Evolutionary conservation across 1,140 invertebrate genomes (phyloP).

Genomic region (Drosophila chauvacae): DNA sequence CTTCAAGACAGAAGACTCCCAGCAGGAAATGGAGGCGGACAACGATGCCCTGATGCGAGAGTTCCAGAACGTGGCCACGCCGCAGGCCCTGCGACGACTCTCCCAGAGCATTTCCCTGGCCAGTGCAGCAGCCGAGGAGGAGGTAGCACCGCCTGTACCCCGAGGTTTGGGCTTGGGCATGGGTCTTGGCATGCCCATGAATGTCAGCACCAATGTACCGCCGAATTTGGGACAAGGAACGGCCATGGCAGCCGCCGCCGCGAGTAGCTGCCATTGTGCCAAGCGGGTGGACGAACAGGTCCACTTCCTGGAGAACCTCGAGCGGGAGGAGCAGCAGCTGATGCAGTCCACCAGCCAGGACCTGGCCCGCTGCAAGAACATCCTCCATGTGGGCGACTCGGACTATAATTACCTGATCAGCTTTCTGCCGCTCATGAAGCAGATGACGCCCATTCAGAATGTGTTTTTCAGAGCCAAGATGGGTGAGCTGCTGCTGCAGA

Average conservation of each 20-base stretch:
- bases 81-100: conserved; percentile 68
- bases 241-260: conserved; percentile 53
- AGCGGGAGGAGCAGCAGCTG: conserved; percentile 75
- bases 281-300: conserved; percentile 79
- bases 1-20: conserved; percentile 34
- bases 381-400: conserved; percentile 74
- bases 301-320: conserved; percentile 67
- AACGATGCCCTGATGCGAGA: conserved; percentile 70
- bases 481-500: conserved; percentile 74
- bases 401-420: conserved; percentile 81
- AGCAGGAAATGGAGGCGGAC: conserved; percentile 70
- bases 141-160: background rate
- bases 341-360: conserved; percentile 79
- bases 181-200: background rate
- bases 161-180: background rate
- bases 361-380: conserved; percentile 66
- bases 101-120: conserved; percentile 72
- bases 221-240: conserved; percentile 1
- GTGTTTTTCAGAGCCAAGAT: conserved; percentile 76
- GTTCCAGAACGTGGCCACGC: conserved; percentile 68
- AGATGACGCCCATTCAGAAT: conserved; percentile 76
- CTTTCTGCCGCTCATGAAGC: conserved; percentile 79
- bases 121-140: conserved; percentile 68
- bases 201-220: background rate
- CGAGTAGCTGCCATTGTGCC: conserved; percentile 67